Evolutionary conservation across 2,113 vertebrate species (phyloP).

Genomic region (Cathartes aura): DNA sequence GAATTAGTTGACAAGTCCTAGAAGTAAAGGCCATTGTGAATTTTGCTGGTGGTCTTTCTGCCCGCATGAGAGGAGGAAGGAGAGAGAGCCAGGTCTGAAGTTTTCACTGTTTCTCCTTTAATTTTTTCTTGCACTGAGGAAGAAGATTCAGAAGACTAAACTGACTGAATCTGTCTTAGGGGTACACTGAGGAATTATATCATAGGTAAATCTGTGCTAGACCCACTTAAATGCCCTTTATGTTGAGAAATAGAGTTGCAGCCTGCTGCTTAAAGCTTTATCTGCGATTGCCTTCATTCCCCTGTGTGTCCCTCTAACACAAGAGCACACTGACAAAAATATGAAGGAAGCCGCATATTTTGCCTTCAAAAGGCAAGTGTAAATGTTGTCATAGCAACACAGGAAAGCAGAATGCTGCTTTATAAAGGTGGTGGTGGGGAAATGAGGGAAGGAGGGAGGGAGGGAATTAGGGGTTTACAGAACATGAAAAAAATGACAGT

Average conservation of each 20-base stretch:
- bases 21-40: not conserved
- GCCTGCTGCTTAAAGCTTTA: not conserved
- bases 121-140: not conserved
- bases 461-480: not conserved
- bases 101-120: not conserved
- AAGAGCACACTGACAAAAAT: not conserved
- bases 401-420: conserved; percentile 33
- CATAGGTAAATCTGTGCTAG: not conserved
- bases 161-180: not conserved
- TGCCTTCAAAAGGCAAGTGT: conserved; percentile 45
- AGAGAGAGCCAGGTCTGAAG: not conserved
- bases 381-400: conserved; percentile 62
- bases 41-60: not conserved
- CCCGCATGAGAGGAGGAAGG: not conserved
- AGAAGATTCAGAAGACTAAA: not conserved
- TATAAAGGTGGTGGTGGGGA: not conserved
- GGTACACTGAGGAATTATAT: not conserved
- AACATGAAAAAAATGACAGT: not conserved
- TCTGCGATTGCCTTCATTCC: not conserved
- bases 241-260: not conserved
- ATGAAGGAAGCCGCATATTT: conserved; percentile 3
- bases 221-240: not conserved
- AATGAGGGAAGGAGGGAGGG: not conserved
- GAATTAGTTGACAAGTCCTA: not conserved
- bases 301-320: not conserved